Base-by-base conservation (phyloP, 1,140 invertebrate species). In the Magallana angulata region DNA sequence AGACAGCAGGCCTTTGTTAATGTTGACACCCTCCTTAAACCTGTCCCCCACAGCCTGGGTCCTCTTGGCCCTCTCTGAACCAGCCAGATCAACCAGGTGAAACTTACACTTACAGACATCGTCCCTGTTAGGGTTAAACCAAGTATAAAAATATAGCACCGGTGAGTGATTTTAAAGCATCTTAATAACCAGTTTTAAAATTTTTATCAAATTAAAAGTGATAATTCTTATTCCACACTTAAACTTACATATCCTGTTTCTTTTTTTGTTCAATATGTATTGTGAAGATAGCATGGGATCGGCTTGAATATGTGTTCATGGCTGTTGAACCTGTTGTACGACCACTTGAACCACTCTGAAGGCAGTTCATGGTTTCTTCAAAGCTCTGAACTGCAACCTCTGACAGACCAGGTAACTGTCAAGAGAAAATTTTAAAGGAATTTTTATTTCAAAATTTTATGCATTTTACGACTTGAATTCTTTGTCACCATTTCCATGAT, bases 1-100 rank as follows among this genome's bases (percentile, higher is more conserved):
- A 4, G 97, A 97, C n/a, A 99, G 94, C 0, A 99, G 94, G 2
- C 98, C 98, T 93, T 97, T 97, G 94, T 99, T 99, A 83, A 99
- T 99, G 90, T 98, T 98, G 0, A 98, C 96, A 1, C 94, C 94
- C 92, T 95, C 98, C 94, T 97, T 98, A 89, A 98, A 97, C 7
- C 98, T 96, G 85, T 97, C 97, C 6, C 98, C 98, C 18, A 97
- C 97, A 0, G 98, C 97, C 90, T 97, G 96, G 0, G 98, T 99
- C 89, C 93, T 92, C 87, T 96, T 96, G n/a, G 94, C 91, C 86
- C 95, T 88, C 85, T 96, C 95, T 60, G 95, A 96, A 6, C 95
- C 95, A 57, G 95, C 95, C 88, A 96, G 90, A 92, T 96, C 96
- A 59, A 96, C 96, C 85, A 96, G 93, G 89, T 96, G 95, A 83